Evolutionary conservation across 2,888 invertebrate genomes (phyloP), one percentile per base, ranked within the genome.

Genomic region (Drosophila fungiperda): DNA sequence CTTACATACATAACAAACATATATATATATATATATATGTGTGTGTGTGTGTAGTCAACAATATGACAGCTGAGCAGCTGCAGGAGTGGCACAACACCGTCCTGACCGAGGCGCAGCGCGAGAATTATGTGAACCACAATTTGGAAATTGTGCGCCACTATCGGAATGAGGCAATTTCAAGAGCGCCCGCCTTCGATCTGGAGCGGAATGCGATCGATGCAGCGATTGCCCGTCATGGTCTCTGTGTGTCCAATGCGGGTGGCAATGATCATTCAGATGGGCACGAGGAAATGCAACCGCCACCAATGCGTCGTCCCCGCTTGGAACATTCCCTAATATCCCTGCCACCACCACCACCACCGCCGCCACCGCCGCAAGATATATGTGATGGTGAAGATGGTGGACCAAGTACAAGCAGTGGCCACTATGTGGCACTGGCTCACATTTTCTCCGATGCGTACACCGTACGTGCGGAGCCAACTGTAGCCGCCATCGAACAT

Each of bases 151-250:
- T 83, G 17, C 80, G 80, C 11, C 80, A 80, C 29, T 78, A 67
- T 68, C 79, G 82, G 40, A 78, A 65, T 12, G 82, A 82, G 53
- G 82, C 74, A 4, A 70, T 78, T 11, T 64, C 62, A 1, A 65
- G 74, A 2, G 68, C 78, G 12, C 71, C 66, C 17, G 68, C 60
- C 42, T 80, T 69, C 15, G 76, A 83, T 32, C 26, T 80, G 3
- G 80, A 80, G 38, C 80, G 83, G 11, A 80, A 73, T 66, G 80
- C 80, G 6, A 81, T 83, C 15, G 71, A 80, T 35, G 80, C 80
- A 1, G 83, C 80, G 8, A 81, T 81, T 12, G 80, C 83, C 0
- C 68, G 80, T 1, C 80, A 80, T 26, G 80, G 80, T 0, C 61
- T 80, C n/a, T 69, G 48, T 15, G 64, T 58, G 8, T n/a, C 71